Evolutionary conservation across 2,113 vertebrate species (phyloP).

Genomic region (Amblyornis subalaris): DNA sequence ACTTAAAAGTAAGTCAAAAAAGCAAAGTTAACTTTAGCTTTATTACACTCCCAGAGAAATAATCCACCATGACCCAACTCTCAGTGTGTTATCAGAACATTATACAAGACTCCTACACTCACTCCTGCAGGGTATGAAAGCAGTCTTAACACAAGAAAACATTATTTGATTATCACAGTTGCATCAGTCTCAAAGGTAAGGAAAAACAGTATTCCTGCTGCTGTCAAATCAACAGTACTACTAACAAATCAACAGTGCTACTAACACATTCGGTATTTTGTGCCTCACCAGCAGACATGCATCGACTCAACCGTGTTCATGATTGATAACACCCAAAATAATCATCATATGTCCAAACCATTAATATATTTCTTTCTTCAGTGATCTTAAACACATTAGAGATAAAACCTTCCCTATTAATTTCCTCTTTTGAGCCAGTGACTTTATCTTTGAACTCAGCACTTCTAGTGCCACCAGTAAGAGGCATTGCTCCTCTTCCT

Average conservation of each 20-base stretch:
- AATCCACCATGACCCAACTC: background rate
- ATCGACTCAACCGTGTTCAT: background rate
- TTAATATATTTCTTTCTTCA: background rate
- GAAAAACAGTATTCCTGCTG: background rate
- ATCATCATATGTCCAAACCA: background rate
- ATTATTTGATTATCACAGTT: background rate
- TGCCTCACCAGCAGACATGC: background rate
- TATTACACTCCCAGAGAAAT: background rate
- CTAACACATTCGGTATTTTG: background rate
- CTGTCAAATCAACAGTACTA: background rate
- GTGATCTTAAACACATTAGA: background rate
- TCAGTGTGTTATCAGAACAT: background rate
- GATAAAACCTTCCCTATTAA: background rate
- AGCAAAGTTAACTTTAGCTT: background rate
- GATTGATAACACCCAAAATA: background rate
- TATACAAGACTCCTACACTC: background rate
- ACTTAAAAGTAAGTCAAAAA: slow-evolving; percentile 64
- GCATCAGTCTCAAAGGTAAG: background rate
- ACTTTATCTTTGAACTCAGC: background rate
- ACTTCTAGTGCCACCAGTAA: background rate
- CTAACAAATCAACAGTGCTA: background rate
- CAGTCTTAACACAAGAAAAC: background rate
- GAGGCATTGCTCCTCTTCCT: background rate
- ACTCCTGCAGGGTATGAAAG: background rate
- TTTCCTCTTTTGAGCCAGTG: background rate